These are phyloP conservation scores for Pipa parva DNA, from an alignment of 2,113 vertebrate genomes.

Conservation along the genomic window DNA sequence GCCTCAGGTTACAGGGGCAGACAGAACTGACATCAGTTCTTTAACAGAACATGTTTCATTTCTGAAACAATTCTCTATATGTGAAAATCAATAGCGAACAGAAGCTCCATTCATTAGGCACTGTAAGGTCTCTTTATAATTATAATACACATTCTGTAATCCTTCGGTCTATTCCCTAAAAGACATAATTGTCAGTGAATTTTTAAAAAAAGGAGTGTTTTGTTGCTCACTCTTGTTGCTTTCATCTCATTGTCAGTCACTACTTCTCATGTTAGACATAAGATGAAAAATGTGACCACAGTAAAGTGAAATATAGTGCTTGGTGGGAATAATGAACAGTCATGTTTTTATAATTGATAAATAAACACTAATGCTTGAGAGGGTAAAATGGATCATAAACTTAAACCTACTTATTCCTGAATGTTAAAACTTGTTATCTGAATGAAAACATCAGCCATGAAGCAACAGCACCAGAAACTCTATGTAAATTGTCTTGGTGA, in stretches of 20 bases:
- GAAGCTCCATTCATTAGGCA: slow-evolving; percentile 24
- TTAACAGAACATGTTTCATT: slow-evolving; percentile 32
- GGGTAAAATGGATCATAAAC: too few relatives aligned
- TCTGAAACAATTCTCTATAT: slow-evolving; percentile 16
- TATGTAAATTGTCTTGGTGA: too few relatives aligned
- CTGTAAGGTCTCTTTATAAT: slow-evolving; percentile 23
- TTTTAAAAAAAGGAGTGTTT: slow-evolving; percentile 24
- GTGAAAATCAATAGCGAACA: slow-evolving; percentile 27
- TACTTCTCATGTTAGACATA: neutral
- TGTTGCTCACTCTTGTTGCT: slow-evolving; percentile 1
- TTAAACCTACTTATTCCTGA: too few relatives aligned
- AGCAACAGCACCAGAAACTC: too few relatives aligned
- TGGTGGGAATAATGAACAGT: neutral
- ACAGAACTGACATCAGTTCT: slow-evolving; percentile 4
- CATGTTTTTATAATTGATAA: neutral
- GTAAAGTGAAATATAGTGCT: neutral
- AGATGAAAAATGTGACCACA: neutral
- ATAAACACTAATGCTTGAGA: neutral
- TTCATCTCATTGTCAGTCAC: neutral
- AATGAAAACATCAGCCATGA: too few relatives aligned
- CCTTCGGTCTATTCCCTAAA: neutral
- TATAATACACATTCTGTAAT: slow-evolving; percentile 5
- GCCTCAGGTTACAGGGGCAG: slow-evolving; percentile 18
- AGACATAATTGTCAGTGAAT: slow-evolving; percentile 24
- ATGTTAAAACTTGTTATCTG: too few relatives aligned